Evolutionary conservation across 2,797 vertebrate species (phyloP).

Genomic region (Alauda arvensis): DNA sequence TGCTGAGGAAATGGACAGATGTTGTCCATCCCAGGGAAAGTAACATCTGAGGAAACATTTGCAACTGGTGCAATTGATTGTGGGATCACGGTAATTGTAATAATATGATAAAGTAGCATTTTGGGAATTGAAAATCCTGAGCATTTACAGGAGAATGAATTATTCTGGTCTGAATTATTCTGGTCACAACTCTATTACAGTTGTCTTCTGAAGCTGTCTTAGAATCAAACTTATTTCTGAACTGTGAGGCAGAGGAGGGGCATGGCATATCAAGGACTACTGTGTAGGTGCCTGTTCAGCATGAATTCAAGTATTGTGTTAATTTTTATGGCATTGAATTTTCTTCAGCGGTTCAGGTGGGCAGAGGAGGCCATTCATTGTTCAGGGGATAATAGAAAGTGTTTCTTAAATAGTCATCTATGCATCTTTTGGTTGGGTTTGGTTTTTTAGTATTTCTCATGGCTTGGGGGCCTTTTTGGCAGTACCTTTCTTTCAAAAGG

Average conservation of each 20-base stretch:
- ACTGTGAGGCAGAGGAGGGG: accelerated
- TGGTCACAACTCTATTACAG: background rate
- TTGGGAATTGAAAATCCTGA: background rate
- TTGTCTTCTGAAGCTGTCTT: background rate
- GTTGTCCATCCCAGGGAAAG: background rate
- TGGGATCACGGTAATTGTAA: background rate
- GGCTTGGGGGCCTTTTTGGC: background rate
- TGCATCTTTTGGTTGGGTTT: background rate
- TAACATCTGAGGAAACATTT: background rate
- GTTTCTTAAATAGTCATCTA: background rate
- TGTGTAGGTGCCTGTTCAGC: background rate
- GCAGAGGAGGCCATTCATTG: background rate
- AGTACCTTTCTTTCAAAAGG: background rate
- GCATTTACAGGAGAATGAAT: background rate
- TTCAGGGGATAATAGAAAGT: background rate
- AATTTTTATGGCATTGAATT: background rate
- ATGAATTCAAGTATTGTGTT: background rate
- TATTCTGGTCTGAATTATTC: background rate
- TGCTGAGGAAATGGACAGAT: background rate
- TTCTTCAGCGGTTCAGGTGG: background rate
- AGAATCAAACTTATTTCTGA: background rate
- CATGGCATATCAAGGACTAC: background rate
- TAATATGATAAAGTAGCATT: background rate
- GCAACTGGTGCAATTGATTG: accelerated
- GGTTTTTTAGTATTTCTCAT: background rate